Conservation (phyloP, 2,888 invertebrate genomes). For the Andrena praecox region DNA sequence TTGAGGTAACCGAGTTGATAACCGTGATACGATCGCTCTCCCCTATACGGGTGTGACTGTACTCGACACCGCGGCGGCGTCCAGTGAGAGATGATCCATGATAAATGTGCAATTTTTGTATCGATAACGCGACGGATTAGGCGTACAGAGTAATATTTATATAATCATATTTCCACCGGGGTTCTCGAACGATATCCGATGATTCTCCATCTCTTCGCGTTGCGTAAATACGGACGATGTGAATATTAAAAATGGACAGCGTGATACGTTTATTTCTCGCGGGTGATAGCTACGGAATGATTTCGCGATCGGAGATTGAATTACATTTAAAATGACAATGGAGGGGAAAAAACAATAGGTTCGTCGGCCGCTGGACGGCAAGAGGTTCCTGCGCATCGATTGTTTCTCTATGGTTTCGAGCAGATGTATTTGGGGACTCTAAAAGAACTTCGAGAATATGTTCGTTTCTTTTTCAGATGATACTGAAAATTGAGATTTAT, state of each 20-base stretch:
- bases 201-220: conserved; percentile 29
- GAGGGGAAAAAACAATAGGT: conserved; percentile 26
- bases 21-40: conserved; percentile 25
- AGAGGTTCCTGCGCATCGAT: conserved; percentile 42
- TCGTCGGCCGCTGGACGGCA: conserved; percentile 68
- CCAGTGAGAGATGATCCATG: conserved; percentile 16
- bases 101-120: conserved; percentile 57
- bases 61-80: conserved; percentile 13
- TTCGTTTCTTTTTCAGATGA: conserved; percentile 28
- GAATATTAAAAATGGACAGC: conserved; percentile 9
- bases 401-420: conserved; percentile 37
- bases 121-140: conserved; percentile 19
- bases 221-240: not conserved
- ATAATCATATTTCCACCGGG: conserved; percentile 46
- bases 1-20: conserved; percentile 9
- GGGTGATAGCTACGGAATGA: conserved; percentile 4
- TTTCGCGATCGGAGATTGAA: conserved; percentile 22
- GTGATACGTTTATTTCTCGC: conserved; percentile 34
- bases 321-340: conserved; percentile 35
- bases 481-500: conserved; percentile 13
- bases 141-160: conserved; percentile 33
- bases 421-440: conserved; percentile 9
- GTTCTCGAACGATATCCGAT: conserved; percentile 30
- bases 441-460: conserved; percentile 1
- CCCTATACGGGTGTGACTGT: conserved; percentile 15